phyloP scores from a whole-genome alignment of 2,797 vertebrate genomes.

The Anguilla pacifica region DNA sequence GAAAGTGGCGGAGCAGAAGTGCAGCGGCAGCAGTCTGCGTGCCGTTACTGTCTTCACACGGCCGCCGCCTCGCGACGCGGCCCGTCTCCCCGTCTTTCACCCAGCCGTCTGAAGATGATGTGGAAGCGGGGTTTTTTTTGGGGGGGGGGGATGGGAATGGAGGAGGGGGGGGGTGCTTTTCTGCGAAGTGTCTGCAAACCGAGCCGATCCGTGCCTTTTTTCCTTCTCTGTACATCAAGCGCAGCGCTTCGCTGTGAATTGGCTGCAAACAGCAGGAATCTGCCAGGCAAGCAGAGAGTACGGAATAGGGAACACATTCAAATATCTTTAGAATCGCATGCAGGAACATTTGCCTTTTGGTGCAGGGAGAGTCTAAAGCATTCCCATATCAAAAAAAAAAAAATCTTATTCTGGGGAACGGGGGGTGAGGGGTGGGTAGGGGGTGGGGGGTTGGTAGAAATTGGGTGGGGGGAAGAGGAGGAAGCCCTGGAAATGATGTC shows the following conservation, averaged over 20 bases:
- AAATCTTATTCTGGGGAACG: background rate
- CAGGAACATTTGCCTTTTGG: constrained; percentile 1
- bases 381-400: background rate
- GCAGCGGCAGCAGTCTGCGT: background rate
- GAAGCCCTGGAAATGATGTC: background rate
- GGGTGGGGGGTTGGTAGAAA: background rate
- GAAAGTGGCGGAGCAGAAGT: background rate
- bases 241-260: background rate
- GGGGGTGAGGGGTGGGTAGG: background rate
- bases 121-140: background rate
- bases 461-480: background rate
- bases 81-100: background rate
- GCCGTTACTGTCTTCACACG: background rate
- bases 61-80: background rate
- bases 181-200: background rate
- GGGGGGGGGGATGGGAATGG: background rate
- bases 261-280: background rate
- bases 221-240: background rate
- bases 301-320: background rate
- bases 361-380: background rate
- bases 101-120: background rate
- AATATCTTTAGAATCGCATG: background rate
- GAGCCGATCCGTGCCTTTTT: background rate
- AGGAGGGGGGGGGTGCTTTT: background rate
- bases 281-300: background rate